Evolutionary conservation across 2,113 vertebrate genomes (phyloP), one percentile per base, ranked within the genome.

Genomic region (Pavo muticus): DNA sequence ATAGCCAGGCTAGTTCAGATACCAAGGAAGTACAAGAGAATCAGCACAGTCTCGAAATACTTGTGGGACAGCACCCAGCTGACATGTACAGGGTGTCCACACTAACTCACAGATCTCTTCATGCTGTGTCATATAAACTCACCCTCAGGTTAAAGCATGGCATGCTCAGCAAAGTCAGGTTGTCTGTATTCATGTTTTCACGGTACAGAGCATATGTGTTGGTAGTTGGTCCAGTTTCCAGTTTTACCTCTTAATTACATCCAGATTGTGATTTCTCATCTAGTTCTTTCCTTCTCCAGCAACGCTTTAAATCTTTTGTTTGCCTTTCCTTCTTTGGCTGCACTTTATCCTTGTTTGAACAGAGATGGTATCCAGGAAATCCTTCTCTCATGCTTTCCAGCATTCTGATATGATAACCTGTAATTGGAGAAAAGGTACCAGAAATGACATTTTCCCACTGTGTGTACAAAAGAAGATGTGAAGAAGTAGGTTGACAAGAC

Each of bases 401-500:
- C 44, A 87, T 86, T 91, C 57, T 92, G 32, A 14, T 74, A 47
- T 73, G 68, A 67, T 81, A 88, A 91, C 14, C 4, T n/a, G 32
- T 42, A 90, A 81, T 32, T 88, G 77, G 48, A 84, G 77, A 84
- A 88, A 90, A 84, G 10, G 23, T 60, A 60, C 27, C 10, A 1
- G 67, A 84, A 87, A 79, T n/a, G 7, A 68, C 27, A 57, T 77
- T 83, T 94, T 91, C 91, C 52, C 27, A 77, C 25, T 81, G 78
- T n/a, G 30, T 45, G 82, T 87, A 81, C 57, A 90, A 86, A 75
- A 87, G 54, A 76, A 75, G 18, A 70, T 52, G 78, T 30, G 18
- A 88, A 94, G 73, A 84, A 17, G 11, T 44, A 93, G 69, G 80
- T 83, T 88, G 65, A 89, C 90, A 94, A 40, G 23, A 75, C 70